phyloP scores from a whole-genome alignment of 2,797 vertebrate species.

The Acrocephalus scirpaceus region DNA sequence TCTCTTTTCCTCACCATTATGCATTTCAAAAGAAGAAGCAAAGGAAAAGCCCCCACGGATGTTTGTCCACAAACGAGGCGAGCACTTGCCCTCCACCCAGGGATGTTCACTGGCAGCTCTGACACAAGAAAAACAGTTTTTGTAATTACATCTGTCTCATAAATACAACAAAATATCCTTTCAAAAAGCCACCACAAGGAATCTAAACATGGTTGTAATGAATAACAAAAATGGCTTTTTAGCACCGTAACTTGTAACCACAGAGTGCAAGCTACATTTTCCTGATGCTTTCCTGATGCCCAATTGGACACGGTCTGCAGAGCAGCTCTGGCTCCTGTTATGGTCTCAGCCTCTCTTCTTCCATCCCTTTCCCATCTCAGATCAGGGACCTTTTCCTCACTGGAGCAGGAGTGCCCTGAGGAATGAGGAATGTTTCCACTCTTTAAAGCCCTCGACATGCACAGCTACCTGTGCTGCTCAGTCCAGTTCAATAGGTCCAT shows the following conservation, averaged over 20 bases:
- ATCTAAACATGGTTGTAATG: not conserved
- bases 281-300: not conserved
- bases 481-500: not conserved
- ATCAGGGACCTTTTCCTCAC: not conserved
- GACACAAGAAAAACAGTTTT: not conserved
- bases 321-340: not conserved
- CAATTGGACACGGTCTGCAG: not conserved
- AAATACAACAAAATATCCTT: not conserved
- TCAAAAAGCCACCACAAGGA: not conserved
- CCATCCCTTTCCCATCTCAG: not conserved
- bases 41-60: rapidly evolving
- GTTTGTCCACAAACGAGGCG: not conserved
- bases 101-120: not conserved
- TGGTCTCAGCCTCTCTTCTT: not conserved
- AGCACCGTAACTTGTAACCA: not conserved
- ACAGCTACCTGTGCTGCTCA: not conserved
- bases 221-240: not conserved
- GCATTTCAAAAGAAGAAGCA: not conserved
- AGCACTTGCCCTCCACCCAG: not conserved
- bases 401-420: not conserved
- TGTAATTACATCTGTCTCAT: not conserved
- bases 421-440: not conserved
- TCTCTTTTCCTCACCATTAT: not conserved
- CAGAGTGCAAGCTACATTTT: not conserved
- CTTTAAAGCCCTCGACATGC: not conserved